Conservation (phyloP, 1,140 invertebrate species). For the Camponotus pennsylvanicus region DNA sequence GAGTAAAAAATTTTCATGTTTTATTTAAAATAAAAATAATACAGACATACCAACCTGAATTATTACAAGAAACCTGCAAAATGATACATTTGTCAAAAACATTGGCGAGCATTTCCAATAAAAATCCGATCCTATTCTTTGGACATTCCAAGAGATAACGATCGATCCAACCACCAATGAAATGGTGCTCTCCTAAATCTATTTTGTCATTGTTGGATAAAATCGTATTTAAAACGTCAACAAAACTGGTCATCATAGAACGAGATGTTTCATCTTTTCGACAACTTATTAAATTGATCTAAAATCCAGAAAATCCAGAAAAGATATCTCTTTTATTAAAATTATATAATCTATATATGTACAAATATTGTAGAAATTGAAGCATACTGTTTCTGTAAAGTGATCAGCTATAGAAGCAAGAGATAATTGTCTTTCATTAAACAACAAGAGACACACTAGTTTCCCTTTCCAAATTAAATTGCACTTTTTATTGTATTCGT, state of each 20-base stretch:
- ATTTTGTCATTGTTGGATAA: constrained; percentile 77
- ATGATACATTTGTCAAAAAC: constrained; percentile 78
- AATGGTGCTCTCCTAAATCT: constrained; percentile 79
- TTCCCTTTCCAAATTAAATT: constrained; percentile 83
- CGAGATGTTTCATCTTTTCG: constrained; percentile 78
- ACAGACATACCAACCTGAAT: constrained; percentile 52
- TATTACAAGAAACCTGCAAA: constrained; percentile 32
- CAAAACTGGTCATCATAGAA: constrained; percentile 81
- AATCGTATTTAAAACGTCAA: constrained; percentile 81
- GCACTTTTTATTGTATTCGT: constrained; percentile 73
- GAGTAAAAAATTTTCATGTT: background rate
- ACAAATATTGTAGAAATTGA: constrained; percentile 2
- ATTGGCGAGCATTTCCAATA: constrained; percentile 75
- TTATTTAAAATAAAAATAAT: background rate
- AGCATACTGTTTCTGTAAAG: constrained; percentile 73
- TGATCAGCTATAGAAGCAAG: constrained; percentile 73
- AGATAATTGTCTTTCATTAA: constrained; percentile 77
- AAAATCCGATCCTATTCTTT: constrained; percentile 73
- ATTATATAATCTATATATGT: background rate
- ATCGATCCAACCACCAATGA: constrained; percentile 85
- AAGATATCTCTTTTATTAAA: background rate
- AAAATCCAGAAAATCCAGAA: constrained; percentile 25
- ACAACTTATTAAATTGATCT: constrained; percentile 81
- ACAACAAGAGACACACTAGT: constrained; percentile 80
- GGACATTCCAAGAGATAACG: constrained; percentile 80